Evolutionary conservation across 2,888 invertebrate species (phyloP), one percentile per base, ranked within the genome.

Genomic region (Drosophila nr. perissopoda): DNA sequence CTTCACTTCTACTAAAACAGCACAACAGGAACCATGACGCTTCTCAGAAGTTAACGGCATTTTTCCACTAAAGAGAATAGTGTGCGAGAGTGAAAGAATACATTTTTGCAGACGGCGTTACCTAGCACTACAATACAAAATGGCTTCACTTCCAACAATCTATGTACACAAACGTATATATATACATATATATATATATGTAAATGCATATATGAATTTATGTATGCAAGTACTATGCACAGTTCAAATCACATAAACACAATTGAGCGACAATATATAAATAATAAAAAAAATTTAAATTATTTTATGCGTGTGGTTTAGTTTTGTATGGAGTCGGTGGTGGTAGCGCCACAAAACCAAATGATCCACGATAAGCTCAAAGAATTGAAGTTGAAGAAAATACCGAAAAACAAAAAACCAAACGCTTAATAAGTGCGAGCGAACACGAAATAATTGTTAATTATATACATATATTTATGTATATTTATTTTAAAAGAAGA

Each of bases 1-100:
- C 65, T 74, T 27, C 25, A 52, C 60, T 60, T 29, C 34, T 25
- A 61, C 21, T 38, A 29, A 48, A 45, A 18, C 21, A 38, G 53
- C 29, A 25, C 40, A 56, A 16, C 33, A 72, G 59, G 36, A 72
- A 45, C 42, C 13, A 66, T 33, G 52, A 29, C 34, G 27, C n/a
- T 13, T 21, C 21, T 42, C 68, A 54, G 2, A 16, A 69, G 53
- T 27, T 78, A 76, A 74, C 76, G 76, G 75, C 62, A 69, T 25
- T 60, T 36, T 75, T 73, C 67, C 51, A 59, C 18, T 25, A 21
- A 18, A 31, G 7, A 45, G 13, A 29, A 16, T 25, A 18, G 18
- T 33, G 48, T 25, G 29, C 16, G 40, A 8, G 42, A 58, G 38
- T 4, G 57, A 52, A 38, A 57, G 40, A 21, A 31, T 51, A 74